Conservation (phyloP, 2,113 vertebrate genomes). For the Pagrus major region DNA sequence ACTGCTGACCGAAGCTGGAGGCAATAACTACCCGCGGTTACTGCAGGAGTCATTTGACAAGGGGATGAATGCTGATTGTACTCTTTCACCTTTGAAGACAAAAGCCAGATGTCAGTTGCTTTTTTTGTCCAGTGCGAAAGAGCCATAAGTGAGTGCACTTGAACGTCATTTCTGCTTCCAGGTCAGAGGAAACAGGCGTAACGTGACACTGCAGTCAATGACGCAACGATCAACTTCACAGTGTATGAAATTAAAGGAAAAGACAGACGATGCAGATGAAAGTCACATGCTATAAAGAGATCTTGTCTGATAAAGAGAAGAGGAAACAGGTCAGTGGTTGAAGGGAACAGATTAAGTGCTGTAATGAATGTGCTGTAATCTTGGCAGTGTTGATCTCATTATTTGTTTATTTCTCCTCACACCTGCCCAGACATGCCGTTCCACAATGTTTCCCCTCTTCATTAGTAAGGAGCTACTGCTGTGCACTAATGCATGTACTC, state of each 20-base stretch:
- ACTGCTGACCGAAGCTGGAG: too few relatives aligned
- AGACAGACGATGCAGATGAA: background rate
- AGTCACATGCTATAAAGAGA: conserved; percentile 11
- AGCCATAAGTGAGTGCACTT: conserved; percentile 18
- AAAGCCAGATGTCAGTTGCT: too few relatives aligned
- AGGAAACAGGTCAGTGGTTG: conserved; percentile 37
- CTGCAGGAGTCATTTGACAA: too few relatives aligned
- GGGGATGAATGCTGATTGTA: too few relatives aligned
- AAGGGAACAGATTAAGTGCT: conserved; percentile 61
- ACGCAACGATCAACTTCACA: conserved; percentile 5
- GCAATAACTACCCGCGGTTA: too few relatives aligned
- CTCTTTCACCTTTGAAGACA: too few relatives aligned
- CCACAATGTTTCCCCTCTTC: conserved; percentile 72
- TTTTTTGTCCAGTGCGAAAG: too few relatives aligned
- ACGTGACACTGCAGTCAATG: conserved; percentile 6
- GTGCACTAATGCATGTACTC: conserved; percentile 77
- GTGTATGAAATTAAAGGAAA: background rate
- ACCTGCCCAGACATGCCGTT: conserved; percentile 70
- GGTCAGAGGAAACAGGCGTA: background rate
- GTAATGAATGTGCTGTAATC: conserved; percentile 73
- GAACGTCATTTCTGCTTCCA: conserved; percentile 1
- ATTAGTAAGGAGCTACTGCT: conserved; percentile 73
- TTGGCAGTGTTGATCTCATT: conserved; percentile 66
- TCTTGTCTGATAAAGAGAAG: conserved; percentile 32
- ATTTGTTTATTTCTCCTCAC: conserved; percentile 76